Evolutionary conservation across 1,140 invertebrate genomes (phyloP).

Genomic region (Magallana angulata): DNA sequence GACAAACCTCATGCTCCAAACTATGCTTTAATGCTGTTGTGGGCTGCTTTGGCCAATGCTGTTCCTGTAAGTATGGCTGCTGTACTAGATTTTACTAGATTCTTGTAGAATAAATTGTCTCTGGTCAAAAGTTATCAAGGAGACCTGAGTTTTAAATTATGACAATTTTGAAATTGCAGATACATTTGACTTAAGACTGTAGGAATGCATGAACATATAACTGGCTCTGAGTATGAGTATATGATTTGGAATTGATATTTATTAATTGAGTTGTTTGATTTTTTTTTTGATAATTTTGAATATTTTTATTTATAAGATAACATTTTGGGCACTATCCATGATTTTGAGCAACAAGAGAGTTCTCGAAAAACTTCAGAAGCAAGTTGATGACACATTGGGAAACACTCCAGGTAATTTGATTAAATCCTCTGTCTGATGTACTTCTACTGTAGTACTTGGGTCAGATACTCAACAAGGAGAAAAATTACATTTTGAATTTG

Average conservation of each 20-base stretch:
- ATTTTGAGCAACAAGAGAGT: slow-evolving; percentile 61
- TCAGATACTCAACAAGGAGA: too few relatives aligned
- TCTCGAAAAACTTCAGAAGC: slow-evolving; percentile 54
- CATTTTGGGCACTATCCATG: slow-evolving; percentile 69
- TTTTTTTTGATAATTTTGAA: not conserved
- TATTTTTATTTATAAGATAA: slow-evolving; percentile 60
- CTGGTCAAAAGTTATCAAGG: too few relatives aligned
- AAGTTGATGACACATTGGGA: slow-evolving; percentile 26
- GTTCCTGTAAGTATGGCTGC: slow-evolving; percentile 63
- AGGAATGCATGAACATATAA: too few relatives aligned
- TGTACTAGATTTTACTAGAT: too few relatives aligned
- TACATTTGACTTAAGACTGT: too few relatives aligned
- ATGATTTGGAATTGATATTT: not conserved
- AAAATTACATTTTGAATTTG: too few relatives aligned
- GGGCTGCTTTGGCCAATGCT: slow-evolving; percentile 70
- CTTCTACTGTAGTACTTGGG: too few relatives aligned
- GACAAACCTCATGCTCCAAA: slow-evolving; percentile 63
- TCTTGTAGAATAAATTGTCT: too few relatives aligned
- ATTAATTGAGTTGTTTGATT: not conserved
- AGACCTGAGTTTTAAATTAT: too few relatives aligned
- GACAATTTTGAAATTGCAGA: too few relatives aligned
- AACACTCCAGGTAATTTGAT: slow-evolving; percentile 3
- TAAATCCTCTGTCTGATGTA: not conserved
- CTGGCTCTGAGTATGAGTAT: too few relatives aligned
- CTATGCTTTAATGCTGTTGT: slow-evolving; percentile 66